phyloP scores from a whole-genome alignment of 2,797 vertebrate genomes.

The Taeniopygia guttata region DNA sequence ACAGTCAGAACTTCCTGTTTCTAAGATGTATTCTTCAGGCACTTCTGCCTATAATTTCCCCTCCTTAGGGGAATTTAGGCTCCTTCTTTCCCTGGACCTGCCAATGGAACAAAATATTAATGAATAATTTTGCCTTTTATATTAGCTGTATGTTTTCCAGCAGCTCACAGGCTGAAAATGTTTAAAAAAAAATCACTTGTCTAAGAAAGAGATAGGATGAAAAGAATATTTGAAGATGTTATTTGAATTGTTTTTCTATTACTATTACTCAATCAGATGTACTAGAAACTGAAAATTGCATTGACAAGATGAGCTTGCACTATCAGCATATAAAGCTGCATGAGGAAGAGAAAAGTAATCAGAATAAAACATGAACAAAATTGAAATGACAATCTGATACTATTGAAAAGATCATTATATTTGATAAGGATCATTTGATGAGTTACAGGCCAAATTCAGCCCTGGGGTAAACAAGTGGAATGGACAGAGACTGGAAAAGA shows the following conservation, averaged over 20 bases:
- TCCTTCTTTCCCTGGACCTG: neutral
- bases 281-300: conserved; percentile 4
- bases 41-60: neutral
- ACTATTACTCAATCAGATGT: neutral
- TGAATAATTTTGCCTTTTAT: neutral
- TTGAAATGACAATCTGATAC: neutral
- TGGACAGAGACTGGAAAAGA: neutral
- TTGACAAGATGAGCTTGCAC: neutral
- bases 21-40: neutral
- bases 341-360: neutral
- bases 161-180: neutral
- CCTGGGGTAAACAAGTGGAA: neutral
- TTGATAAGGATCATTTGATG: conserved; percentile 29
- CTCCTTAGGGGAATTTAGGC: neutral
- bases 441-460: neutral
- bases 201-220: neutral
- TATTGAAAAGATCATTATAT: conserved; percentile 22
- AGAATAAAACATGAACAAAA: neutral
- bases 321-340: neutral
- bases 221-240: neutral
- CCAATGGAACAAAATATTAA: neutral
- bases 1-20: neutral
- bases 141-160: neutral
- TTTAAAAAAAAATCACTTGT: neutral
- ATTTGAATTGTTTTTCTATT: conserved; percentile 28